Conservation (phyloP, 2,888 invertebrate genomes). For the Drosophila atroscutellata region DNA sequence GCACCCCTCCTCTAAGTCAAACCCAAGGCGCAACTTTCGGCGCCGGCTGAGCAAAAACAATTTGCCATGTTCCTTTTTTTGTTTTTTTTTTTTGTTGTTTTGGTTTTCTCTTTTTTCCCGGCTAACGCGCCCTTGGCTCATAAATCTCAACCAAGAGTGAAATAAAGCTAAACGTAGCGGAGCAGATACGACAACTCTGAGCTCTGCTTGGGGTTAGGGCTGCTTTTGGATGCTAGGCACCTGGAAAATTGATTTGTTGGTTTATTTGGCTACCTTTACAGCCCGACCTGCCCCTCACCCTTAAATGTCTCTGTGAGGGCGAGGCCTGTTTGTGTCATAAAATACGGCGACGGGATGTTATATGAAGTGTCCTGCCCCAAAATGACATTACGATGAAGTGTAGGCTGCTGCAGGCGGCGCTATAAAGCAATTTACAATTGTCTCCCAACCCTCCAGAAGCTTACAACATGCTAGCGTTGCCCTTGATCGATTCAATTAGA, state of each 20-base stretch:
- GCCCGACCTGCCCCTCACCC: neutral
- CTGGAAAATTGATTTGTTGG: slow-evolving; percentile 80
- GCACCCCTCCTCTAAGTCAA: slow-evolving; percentile 10
- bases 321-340: slow-evolving; percentile 78
- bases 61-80: slow-evolving; percentile 49
- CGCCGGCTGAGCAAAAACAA: slow-evolving; percentile 70
- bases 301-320: slow-evolving; percentile 8
- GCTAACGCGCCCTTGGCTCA: slow-evolving; percentile 78
- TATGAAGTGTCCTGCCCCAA: slow-evolving; percentile 71
- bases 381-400: slow-evolving; percentile 81
- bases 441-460: too few species aligned
- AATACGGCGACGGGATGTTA: slow-evolving; percentile 71
- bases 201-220: slow-evolving; percentile 16
- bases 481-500: slow-evolving; percentile 73
- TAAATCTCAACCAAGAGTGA: slow-evolving; percentile 79
- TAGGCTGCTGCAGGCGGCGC: slow-evolving; percentile 49
- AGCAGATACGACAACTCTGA: slow-evolving; percentile 44
- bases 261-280: slow-evolving; percentile 64
- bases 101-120: slow-evolving; percentile 49
- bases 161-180: slow-evolving; percentile 77
- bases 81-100: slow-evolving; percentile 1
- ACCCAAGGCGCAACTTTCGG: slow-evolving; percentile 60
- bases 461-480: neutral
- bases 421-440: slow-evolving; percentile 79
- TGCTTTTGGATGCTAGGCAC: slow-evolving; percentile 57